Evolutionary conservation across 2,113 vertebrate genomes (phyloP), one percentile per base, ranked within the genome.

Genomic region (Noturus placidus): DNA sequence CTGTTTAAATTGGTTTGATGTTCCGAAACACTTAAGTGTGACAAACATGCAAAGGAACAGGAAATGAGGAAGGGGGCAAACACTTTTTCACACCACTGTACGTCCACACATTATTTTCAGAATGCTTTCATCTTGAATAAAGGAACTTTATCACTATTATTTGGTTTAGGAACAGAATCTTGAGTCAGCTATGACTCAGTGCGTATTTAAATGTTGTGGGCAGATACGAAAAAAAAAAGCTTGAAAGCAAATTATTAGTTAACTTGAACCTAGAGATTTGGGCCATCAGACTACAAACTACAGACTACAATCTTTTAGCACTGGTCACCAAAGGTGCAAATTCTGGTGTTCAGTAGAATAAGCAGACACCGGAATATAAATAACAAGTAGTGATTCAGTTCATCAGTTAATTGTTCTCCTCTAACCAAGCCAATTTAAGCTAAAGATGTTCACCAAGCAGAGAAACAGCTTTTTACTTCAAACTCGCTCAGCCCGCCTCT

Each of bases 151-250:
- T 56, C 50, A 70, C 46, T 30, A 54, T 72, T 84, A 22, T 30
- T 56, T 72, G 9, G 42, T 69, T 69, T 56, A 25, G n/a, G 30
- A 59, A 38, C 20, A 22, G 10, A 54, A 30, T 54, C 76, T 79
- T 79, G 76, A 79, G 20, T 79, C 76, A 59, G 82, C 63, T 72
- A 72, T 72, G 42, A 54, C 65, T 84, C 79, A 72, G 50, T 25
- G 46, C 22, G 30, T 38, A 33, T 67, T 67, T 27, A 86, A 80
- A 77, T 80, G 30, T 25, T 46, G 76, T 56, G 7, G 63, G 77
- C 76, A 50, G 74, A 52, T 79, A 78, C 52, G 57, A 50, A 86
- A 80, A 13, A 80, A 13, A 69, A 61, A 85, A 56, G 50, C 63
- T 15, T 38, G 33, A 27, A 56, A 56, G 30, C 22, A 33, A 79